Conservation (phyloP, 2,797 vertebrate species). For the Perodicticus potto region DNA sequence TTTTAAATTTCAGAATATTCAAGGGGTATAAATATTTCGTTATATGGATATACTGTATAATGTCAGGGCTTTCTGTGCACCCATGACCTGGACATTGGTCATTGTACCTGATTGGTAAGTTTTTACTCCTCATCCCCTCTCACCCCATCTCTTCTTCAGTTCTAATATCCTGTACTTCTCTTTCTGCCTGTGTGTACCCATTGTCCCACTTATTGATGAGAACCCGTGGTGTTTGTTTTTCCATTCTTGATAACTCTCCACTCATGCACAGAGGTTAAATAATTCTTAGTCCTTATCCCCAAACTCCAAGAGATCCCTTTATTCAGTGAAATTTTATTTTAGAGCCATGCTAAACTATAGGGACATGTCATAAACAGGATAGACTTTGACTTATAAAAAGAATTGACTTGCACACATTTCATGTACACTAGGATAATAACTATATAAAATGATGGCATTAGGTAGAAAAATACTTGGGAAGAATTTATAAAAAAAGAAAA, state of each 20-base stretch:
- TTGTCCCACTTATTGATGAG: background rate
- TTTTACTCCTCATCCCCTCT: background rate
- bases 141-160: background rate
- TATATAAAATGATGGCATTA: background rate
- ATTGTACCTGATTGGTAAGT: background rate
- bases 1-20: background rate
- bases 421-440: background rate
- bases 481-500: background rate
- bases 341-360: background rate
- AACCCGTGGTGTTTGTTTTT: background rate
- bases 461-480: background rate
- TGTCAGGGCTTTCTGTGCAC: background rate
- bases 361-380: background rate
- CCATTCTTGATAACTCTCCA: background rate
- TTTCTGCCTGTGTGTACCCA: background rate
- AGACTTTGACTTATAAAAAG: background rate
- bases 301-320: background rate
- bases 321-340: slow-evolving; percentile 14
- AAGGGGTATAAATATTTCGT: background rate
- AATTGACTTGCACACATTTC: background rate
- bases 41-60: background rate
- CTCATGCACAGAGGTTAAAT: background rate
- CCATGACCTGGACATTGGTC: background rate
- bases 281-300: background rate
- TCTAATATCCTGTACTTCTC: background rate